Percentiles rank a stretch among this genome's conserved stretches.
These are phyloP conservation scores for mouse (Mus musculus) DNA, from an alignment of 2,113 vertebrate species.

Conservation along the genomic window GRCm39 chr4:55505001-55505500, in stretches of 20 bases:
- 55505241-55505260: not conserved
- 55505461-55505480: no score
- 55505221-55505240: not conserved
- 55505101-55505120: not conserved
- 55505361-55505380: no score
- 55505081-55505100: not conserved
- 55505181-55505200: not conserved
- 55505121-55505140: not conserved
- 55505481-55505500: not conserved
- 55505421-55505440: not conserved
- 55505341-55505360: no score
- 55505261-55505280: not conserved
- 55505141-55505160: not conserved
- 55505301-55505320: not conserved
- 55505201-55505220: not conserved
- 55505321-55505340: fast-evolving
- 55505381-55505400: not conserved
- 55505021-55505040: not conserved
- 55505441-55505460: not conserved
- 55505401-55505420: not conserved
- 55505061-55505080: no score
- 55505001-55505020: not conserved
- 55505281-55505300: not conserved
- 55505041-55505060: not conserved
- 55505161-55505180: not conserved